Conservation (phyloP, 2,888 invertebrate genomes). For the Apodemia mormo region DNA sequence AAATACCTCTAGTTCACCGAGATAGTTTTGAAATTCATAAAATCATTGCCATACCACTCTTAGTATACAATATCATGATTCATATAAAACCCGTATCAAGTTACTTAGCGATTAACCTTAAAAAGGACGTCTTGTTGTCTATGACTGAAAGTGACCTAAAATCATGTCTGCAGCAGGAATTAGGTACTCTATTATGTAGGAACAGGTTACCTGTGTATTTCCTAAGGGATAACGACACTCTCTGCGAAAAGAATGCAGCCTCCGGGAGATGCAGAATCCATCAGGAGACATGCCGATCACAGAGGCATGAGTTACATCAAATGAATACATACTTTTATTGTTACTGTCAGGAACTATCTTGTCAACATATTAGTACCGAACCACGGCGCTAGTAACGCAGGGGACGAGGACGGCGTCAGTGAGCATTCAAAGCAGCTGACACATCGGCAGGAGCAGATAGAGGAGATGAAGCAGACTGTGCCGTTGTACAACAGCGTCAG, state of each 20-base stretch:
- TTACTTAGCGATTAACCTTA: constrained; percentile 22
- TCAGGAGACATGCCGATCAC: constrained; percentile 13
- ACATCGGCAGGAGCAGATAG: not conserved
- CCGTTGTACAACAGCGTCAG: constrained; percentile 20
- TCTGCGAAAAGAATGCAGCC: constrained; percentile 20
- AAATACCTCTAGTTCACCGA: constrained; percentile 16
- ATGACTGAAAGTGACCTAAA: no score
- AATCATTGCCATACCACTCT: constrained; percentile 22
- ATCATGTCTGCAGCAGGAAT: constrained; percentile 21
- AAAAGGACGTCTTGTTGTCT: constrained; percentile 17
- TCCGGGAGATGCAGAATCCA: not conserved
- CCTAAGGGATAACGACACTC: constrained; percentile 19
- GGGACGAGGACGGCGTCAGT: no score
- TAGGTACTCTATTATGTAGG: constrained; percentile 15
- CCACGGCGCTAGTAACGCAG: no score
- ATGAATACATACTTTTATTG: not conserved
- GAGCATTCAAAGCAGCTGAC: no score
- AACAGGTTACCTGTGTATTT: constrained; percentile 17
- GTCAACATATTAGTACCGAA: no score
- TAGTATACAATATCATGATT: constrained; percentile 18
- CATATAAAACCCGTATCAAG: constrained; percentile 24
- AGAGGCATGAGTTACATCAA: constrained; percentile 13
- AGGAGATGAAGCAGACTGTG: constrained; percentile 14
- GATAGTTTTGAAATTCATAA: constrained; percentile 17
- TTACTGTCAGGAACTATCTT: not conserved